Conservation (phyloP, 2,797 vertebrate genomes). For the Sarcoramphus papa region DNA sequence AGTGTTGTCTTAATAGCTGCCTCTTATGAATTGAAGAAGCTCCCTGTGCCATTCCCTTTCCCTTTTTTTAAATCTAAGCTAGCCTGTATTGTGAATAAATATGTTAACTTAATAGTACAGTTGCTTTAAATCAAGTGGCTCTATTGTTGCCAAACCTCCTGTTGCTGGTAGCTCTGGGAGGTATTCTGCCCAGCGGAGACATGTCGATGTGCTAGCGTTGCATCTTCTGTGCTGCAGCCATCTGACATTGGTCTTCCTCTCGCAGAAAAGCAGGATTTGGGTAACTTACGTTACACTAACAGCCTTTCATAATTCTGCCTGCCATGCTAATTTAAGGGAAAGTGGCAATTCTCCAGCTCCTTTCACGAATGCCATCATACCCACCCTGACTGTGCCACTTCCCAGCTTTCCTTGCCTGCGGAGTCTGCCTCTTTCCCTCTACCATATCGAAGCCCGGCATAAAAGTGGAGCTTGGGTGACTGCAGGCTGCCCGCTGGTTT, state of each 20-base stretch:
- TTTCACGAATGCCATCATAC: background rate
- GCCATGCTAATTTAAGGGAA: background rate
- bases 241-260: background rate
- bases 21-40: background rate
- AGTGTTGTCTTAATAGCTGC: background rate
- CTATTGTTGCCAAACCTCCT: background rate
- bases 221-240: background rate
- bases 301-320: background rate
- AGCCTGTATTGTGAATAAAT: background rate
- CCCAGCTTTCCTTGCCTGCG: background rate
- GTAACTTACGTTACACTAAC: background rate
- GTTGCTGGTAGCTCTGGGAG: background rate
- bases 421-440: background rate
- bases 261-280: background rate
- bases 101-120: background rate
- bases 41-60: background rate
- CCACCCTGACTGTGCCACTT: background rate
- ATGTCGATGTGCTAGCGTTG: background rate
- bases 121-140: background rate
- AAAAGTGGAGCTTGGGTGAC: background rate
- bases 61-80: background rate
- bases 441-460: rapidly evolving
- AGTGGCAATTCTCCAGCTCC: background rate
- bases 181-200: background rate
- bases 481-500: background rate